Evolutionary conservation across 2,797 vertebrate species (phyloP), one percentile per base, ranked within the genome.

Genomic region (Perodicticus potto): DNA sequence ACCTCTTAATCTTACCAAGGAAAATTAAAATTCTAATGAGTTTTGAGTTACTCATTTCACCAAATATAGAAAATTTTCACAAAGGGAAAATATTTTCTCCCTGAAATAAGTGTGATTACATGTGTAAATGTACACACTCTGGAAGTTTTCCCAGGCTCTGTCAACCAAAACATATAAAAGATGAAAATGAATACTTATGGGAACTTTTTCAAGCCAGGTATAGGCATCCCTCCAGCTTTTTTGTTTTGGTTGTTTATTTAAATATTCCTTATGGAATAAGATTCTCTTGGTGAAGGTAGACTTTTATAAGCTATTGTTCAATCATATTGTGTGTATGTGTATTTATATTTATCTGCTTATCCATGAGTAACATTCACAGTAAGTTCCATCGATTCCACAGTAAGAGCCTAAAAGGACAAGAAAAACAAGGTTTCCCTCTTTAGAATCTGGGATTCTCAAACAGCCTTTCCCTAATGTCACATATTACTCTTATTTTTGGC

Each of bases 101-200:
- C 76, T 94, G 81, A 94, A 96, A 86, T 82, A 80, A 96, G 81
- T 40, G 63, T 40, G 63, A 63, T 69, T 83, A 32, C 32, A 73
- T 78, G 32, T 96, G 59, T 86, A 86, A 53, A 29, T 83, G 74
- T 67, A 84, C 77, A 61, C 37, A 43, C 17, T 72, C 85, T 92
- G 95, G 77, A 95, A 53, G 53, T 40, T 67, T 91, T 92, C 86
- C 78, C 89, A 95, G 93, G 86, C 34, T 93, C 85, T 96, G 95
- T 95, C 86, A 95, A 55, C 55, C 53, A 67, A 59, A 87, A 70
- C 63, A 65, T 95, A 92, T 73, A 92, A 91, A 88, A 96, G 69
- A 85, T 86, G 77, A 93, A 89, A 96, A 67, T 63, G 91, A 78
- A 90, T 92, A 85, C 69, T 84, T 90, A 77, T 3, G 77, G 81